phyloP scores from a whole-genome alignment of 2,797 vertebrate species.

The Lateolabrax maculatus region DNA sequence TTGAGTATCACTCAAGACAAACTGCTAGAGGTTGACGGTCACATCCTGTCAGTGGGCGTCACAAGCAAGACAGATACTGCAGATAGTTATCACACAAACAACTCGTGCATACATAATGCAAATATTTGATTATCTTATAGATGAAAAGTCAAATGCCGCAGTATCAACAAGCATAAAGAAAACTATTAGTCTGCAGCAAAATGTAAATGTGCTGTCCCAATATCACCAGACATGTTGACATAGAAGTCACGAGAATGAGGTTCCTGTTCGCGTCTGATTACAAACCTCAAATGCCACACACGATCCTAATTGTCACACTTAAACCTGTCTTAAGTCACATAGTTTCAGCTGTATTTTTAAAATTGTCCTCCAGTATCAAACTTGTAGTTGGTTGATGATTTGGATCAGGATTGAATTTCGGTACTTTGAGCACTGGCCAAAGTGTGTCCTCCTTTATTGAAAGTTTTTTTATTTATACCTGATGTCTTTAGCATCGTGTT shows the following conservation, averaged over 20 bases:
- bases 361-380: not conserved
- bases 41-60: slow-evolving; percentile 28
- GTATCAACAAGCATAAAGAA: not conserved
- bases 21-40: not conserved
- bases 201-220: not conserved
- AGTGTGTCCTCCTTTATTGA: not conserved
- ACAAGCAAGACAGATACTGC: not conserved
- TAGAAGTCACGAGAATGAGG: not conserved
- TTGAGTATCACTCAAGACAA: not conserved
- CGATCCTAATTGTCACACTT: not conserved
- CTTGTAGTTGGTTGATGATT: not conserved
- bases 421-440: not conserved
- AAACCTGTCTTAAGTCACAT: not conserved
- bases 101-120: not conserved
- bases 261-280: not conserved
- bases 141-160: not conserved
- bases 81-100: not conserved
- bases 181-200: not conserved
- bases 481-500: not conserved
- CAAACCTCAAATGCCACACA: not conserved
- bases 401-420: too few relatives aligned
- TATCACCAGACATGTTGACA: not conserved
- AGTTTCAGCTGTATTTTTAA: not conserved
- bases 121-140: not conserved
- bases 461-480: not conserved